Percentiles rank a stretch among this genome's conserved stretches.
Evolutionary conservation across 1,140 invertebrate species (phyloP).

Genomic region (Melitaea cinxia): DNA sequence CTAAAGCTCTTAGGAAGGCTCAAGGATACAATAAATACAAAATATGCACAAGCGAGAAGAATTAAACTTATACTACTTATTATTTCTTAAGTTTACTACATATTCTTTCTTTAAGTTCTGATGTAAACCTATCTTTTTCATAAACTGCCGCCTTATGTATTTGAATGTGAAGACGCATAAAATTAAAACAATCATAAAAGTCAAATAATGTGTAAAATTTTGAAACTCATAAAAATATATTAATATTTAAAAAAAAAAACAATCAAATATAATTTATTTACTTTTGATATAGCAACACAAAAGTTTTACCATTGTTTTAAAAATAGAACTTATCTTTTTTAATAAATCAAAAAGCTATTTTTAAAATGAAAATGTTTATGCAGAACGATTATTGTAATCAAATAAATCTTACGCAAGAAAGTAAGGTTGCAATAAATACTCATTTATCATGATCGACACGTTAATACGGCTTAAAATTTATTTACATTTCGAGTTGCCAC

Average conservation of each 20-base stretch:
- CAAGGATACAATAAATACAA: no score
- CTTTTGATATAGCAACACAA: neutral
- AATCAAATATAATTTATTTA: neutral
- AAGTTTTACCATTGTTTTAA: neutral
- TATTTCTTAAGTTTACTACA: no score
- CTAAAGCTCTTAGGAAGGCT: no score
- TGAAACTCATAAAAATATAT: no score
- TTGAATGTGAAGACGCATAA: no score
- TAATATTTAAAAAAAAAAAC: neutral
- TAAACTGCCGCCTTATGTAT: no score
- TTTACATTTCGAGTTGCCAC: neutral
- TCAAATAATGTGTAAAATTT: no score
- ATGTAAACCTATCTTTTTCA: no score
- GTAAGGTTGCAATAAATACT: conserved; percentile 4
- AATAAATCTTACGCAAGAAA: neutral
- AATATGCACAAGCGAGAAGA: no score
- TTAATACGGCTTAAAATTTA: neutral
- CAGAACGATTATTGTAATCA: neutral
- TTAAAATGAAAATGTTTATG: neutral
- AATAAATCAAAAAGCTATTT: conserved; percentile 8
- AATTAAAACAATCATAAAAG: no score
- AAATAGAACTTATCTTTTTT: neutral
- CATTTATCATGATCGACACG: conserved; percentile 4
- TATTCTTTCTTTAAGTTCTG: no score
- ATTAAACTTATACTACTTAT: no score